Conservation (phyloP, 1,140 invertebrate species). For the Drosophila baimaii region DNA sequence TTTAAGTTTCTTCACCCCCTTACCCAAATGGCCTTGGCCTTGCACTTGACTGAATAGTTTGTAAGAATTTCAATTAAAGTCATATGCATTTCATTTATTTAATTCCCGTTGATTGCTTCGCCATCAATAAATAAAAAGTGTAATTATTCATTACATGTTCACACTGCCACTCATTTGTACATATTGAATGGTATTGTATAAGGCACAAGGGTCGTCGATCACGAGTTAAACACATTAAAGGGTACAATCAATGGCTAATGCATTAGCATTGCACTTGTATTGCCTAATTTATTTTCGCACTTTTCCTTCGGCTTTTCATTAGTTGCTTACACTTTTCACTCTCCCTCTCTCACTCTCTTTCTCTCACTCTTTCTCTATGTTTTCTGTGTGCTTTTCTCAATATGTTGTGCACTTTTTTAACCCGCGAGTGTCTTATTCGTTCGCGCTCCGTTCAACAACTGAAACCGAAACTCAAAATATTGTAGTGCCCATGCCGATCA, state of each 20-base stretch:
- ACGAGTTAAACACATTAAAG: slow-evolving; percentile 21
- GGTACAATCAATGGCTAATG: slow-evolving; percentile 1
- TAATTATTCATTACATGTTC: slow-evolving; percentile 30
- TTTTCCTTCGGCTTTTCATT: slow-evolving; percentile 31
- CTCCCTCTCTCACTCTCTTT: background rate
- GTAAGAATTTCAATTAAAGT: slow-evolving; percentile 37
- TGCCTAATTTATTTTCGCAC: slow-evolving; percentile 26
- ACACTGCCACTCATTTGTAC: slow-evolving; percentile 6
- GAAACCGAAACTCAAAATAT: slow-evolving; percentile 61
- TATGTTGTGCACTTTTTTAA: slow-evolving; percentile 25
- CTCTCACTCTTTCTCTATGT: background rate
- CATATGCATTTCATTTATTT: slow-evolving; percentile 37
- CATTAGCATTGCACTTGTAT: slow-evolving; percentile 16
- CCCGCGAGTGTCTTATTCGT: slow-evolving; percentile 63
- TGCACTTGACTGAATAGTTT: slow-evolving; percentile 27
- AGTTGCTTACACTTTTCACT: slow-evolving; percentile 25
- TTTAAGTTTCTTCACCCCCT: background rate
- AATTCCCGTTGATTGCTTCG: slow-evolving; percentile 48
- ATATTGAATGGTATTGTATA: slow-evolving; percentile 31
- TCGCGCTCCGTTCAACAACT: slow-evolving; percentile 67
- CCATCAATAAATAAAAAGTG: slow-evolving; percentile 3
- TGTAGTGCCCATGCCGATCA: slow-evolving; percentile 69
- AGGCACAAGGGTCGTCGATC: slow-evolving; percentile 33
- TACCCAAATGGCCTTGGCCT: slow-evolving; percentile 12
- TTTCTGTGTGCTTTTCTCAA: slow-evolving; percentile 4